Evolutionary conservation across 2,888 invertebrate species (phyloP).

Genomic region (Yponomeuta plumbellus): DNA sequence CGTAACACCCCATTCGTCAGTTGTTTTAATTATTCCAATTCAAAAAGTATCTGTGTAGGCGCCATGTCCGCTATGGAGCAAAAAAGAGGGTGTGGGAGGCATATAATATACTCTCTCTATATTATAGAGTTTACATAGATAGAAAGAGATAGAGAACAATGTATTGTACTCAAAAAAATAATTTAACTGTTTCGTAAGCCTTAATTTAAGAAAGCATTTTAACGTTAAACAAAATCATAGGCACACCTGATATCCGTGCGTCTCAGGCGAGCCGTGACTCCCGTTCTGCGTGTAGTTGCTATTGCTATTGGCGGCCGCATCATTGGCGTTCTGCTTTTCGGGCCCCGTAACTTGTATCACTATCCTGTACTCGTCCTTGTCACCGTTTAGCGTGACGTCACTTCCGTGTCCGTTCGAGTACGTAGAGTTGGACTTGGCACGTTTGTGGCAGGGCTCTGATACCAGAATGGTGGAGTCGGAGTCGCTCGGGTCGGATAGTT

Average conservation of each 20-base stretch:
- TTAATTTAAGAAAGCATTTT: too few relatives aligned
- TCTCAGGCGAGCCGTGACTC: constrained; percentile 71
- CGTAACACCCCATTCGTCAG: too few relatives aligned
- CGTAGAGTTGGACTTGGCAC: constrained; percentile 62
- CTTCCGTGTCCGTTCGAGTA: constrained; percentile 72
- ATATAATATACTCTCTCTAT: too few relatives aligned
- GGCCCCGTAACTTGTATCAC: constrained; percentile 83
- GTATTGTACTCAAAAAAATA: too few relatives aligned
- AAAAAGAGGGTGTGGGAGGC: too few relatives aligned
- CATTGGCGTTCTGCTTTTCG: constrained; percentile 54
- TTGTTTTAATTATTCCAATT: too few relatives aligned
- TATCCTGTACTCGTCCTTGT: constrained; percentile 80
- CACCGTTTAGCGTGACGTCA: constrained; percentile 76
- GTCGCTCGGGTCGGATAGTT: constrained; percentile 91
- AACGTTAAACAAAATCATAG: too few relatives aligned
- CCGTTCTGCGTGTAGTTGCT: constrained; percentile 62
- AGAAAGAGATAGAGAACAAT: too few relatives aligned
- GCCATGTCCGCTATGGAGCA: too few relatives aligned
- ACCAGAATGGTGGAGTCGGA: constrained; percentile 92
- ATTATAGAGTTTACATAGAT: too few relatives aligned
- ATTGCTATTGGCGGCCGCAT: constrained; percentile 25
- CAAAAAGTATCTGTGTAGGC: too few relatives aligned
- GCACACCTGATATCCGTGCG: constrained; percentile 76
- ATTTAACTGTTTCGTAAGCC: too few relatives aligned
- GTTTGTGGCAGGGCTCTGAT: constrained; percentile 83